Percentiles rank a stretch among this genome's conserved stretches.
phyloP scores from a whole-genome alignment of 1,140 invertebrate species.

The Camponotus vicinus region DNA sequence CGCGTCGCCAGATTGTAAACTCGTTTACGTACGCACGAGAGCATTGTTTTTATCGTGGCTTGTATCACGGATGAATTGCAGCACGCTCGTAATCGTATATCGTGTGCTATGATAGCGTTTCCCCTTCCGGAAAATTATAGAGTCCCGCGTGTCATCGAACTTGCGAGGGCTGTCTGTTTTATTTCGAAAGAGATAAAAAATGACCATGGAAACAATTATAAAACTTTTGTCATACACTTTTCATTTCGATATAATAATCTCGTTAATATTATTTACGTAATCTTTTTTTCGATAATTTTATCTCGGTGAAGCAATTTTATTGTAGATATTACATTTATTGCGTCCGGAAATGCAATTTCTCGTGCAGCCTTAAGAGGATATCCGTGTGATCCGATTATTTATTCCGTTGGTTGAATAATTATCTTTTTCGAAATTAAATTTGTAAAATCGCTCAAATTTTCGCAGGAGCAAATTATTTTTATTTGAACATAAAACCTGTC shows the following conservation, averaged over 20 bases:
- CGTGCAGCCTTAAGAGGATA: slow-evolving; percentile 43
- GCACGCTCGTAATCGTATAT: slow-evolving; percentile 33
- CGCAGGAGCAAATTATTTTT: background rate
- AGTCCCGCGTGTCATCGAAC: no score
- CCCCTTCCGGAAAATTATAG: slow-evolving; percentile 20
- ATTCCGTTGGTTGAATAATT: slow-evolving; percentile 38
- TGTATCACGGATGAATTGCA: slow-evolving; percentile 11
- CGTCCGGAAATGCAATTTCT: slow-evolving; percentile 26
- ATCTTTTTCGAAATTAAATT: slow-evolving; percentile 44
- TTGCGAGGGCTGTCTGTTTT: background rate
- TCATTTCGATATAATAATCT: background rate
- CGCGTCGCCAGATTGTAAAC: slow-evolving; percentile 40
- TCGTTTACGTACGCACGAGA: slow-evolving; percentile 27
- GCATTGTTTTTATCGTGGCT: slow-evolving; percentile 42
- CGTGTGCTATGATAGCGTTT: background rate
- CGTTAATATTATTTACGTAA: slow-evolving; percentile 1
- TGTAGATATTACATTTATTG: background rate
- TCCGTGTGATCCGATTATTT: slow-evolving; percentile 45
- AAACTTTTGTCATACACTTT: background rate
- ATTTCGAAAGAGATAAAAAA: slow-evolving; percentile 19
- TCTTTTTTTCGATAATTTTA: slow-evolving; percentile 44
- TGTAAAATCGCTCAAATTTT: background rate
- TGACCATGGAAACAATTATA: background rate
- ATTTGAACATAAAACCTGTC: background rate
- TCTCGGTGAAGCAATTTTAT: slow-evolving; percentile 2